Percentiles rank a stretch among this genome's conserved stretches.
Conservation (phyloP, 2,888 invertebrate species). For the Aelia acuminata region DNA sequence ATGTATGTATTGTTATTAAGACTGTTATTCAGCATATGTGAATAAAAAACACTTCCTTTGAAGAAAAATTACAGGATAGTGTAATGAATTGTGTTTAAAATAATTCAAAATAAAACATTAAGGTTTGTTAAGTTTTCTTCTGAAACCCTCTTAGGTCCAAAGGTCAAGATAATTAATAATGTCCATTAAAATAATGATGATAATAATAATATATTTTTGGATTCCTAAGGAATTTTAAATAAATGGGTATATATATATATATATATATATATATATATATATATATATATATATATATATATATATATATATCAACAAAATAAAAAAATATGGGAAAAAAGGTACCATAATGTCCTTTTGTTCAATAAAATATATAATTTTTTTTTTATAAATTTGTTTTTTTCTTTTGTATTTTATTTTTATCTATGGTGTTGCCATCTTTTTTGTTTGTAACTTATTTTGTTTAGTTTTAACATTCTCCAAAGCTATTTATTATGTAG, state of each 20-base stretch:
- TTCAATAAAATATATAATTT: slow-evolving; percentile 54
- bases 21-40: slow-evolving; percentile 37
- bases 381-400: slow-evolving; percentile 18
- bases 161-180: slow-evolving; percentile 57
- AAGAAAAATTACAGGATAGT: background rate
- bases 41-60: slow-evolving; percentile 18
- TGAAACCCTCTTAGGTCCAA: slow-evolving; percentile 50
- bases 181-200: slow-evolving; percentile 45
- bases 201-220: slow-evolving; percentile 48
- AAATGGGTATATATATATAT: slow-evolving; percentile 51
- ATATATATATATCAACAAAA: slow-evolving; percentile 24
- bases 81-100: slow-evolving; percentile 25
- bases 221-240: slow-evolving; percentile 53
- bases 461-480: slow-evolving; percentile 55
- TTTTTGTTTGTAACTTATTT: slow-evolving; percentile 49
- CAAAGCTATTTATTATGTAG: slow-evolving; percentile 63
- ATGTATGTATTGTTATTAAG: slow-evolving; percentile 33
- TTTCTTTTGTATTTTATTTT: slow-evolving; percentile 52
- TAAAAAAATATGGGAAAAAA: background rate
- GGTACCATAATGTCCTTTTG: slow-evolving; percentile 53
- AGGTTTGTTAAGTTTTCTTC: slow-evolving; percentile 35
- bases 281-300: too few species aligned
- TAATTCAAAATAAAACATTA: slow-evolving; percentile 27
- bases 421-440: slow-evolving; percentile 56
- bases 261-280: too few species aligned